Conservation (phyloP, 2,797 vertebrate species). For the Sebastes baramenuke region DNA sequence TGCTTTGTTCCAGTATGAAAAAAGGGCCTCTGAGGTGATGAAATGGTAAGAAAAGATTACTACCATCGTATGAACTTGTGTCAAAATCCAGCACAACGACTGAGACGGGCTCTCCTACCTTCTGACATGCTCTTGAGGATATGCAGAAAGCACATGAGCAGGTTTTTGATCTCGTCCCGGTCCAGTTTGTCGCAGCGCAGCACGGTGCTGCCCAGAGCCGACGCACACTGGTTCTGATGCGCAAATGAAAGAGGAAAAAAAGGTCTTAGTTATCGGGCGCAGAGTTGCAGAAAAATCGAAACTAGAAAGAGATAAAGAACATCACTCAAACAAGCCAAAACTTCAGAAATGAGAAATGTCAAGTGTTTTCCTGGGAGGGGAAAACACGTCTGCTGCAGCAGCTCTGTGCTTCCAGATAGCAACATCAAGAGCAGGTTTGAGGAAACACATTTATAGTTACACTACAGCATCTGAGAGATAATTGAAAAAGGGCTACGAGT, state of each 20-base stretch:
- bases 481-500: background rate
- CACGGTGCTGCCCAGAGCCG: conserved; percentile 85
- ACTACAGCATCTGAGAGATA: background rate
- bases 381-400: background rate
- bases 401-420: conserved; percentile 29
- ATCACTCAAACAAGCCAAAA: conserved; percentile 19
- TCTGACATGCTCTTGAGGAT: conserved; percentile 99
- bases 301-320: conserved; percentile 6
- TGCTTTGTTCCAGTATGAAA: conserved; percentile 98
- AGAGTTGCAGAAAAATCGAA: background rate
- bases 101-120: conserved; percentile 78
- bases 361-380: background rate
- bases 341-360: conserved; percentile 39
- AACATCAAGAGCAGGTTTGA: background rate
- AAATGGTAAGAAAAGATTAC: background rate
- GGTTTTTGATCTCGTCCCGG: conserved; percentile 93
- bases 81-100: background rate
- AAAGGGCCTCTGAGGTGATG: conserved; percentile 88
- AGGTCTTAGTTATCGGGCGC: background rate
- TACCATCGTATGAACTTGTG: background rate
- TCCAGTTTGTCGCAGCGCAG: conserved; percentile 96
- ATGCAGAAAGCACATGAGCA: conserved; percentile 97
- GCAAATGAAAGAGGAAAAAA: background rate
- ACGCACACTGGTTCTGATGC: conserved; percentile 86
- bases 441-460: background rate